These are phyloP conservation scores for Alligator mississippiensis DNA, from an alignment of 2,113 vertebrate species.

Conservation along the genomic window DNA sequence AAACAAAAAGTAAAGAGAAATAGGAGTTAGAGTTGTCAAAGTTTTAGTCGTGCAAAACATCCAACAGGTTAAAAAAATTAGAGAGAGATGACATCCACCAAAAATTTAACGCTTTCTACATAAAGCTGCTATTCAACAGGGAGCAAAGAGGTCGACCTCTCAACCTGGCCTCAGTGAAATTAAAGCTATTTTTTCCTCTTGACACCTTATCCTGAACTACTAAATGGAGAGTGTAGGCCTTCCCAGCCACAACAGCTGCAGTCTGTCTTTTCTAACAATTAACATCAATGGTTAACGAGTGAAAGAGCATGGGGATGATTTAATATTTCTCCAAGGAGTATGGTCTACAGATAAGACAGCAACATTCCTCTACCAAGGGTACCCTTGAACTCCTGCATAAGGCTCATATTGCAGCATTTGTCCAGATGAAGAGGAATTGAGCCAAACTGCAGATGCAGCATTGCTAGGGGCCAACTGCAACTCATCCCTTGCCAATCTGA, in stretches of 20 bases:
- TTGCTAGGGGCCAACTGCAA: background rate
- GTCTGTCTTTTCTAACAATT: background rate
- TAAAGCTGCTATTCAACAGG: background rate
- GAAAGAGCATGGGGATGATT: background rate
- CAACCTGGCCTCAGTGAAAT: background rate
- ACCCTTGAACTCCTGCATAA: background rate
- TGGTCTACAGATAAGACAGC: background rate
- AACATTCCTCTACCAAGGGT: background rate
- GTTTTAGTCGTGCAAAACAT: no score
- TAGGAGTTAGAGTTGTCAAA: background rate
- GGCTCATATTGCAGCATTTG: background rate
- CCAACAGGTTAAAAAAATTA: no score
- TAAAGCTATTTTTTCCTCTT: background rate
- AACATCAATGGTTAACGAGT: background rate
- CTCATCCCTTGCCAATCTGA: background rate
- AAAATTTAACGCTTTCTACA: background rate
- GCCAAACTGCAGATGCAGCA: background rate
- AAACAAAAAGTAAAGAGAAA: constrained; percentile 32
- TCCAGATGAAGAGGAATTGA: background rate
- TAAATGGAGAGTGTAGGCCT: rapidly evolving
- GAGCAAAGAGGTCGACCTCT: no score
- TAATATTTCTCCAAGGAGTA: background rate
- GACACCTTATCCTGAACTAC: rapidly evolving
- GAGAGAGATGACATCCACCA: no score
- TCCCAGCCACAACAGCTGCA: background rate